Evolutionary conservation across 1,140 invertebrate species (phyloP).

Genomic region (Notospermus geniculatus): DNA sequence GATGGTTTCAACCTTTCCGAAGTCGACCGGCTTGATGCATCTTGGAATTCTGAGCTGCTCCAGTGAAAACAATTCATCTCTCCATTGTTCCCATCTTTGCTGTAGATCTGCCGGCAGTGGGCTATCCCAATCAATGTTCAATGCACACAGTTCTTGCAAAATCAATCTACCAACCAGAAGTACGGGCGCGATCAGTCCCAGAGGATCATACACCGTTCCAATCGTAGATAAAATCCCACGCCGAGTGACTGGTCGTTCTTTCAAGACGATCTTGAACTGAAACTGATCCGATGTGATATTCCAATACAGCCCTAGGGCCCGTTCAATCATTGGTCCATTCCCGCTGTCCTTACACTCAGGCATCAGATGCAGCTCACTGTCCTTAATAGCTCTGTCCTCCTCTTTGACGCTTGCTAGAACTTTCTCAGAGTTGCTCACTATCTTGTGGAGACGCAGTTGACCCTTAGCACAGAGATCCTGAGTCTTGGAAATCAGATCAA

Average conservation of each 20-base stretch:
- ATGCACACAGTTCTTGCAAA: conserved; percentile 27
- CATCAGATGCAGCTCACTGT: conserved; percentile 26
- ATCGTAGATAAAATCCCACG: conserved; percentile 30
- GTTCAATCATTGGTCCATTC: conserved; percentile 28
- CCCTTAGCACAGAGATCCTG: no score
- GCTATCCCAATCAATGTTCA: conserved; percentile 21
- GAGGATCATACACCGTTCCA: conserved; percentile 30
- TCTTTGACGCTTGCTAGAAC: conserved; percentile 21
- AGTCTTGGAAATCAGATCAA: no score
- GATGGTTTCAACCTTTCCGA: no score
- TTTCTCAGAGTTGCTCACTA: conserved; percentile 17
- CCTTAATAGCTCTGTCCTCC: conserved; percentile 22
- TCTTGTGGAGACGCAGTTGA: conserved; percentile 11
- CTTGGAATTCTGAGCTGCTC: conserved; percentile 8
- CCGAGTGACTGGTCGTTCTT: conserved; percentile 23
- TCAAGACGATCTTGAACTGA: conserved; percentile 22
- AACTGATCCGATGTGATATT: conserved; percentile 29
- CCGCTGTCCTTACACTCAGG: no score
- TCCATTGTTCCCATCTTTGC: conserved; percentile 20
- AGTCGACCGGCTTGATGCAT: conserved; percentile 20
- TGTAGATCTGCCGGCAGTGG: conserved; percentile 10
- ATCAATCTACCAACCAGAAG: conserved; percentile 26
- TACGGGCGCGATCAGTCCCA: conserved; percentile 28
- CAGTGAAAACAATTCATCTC: conserved; percentile 14
- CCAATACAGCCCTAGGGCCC: conserved; percentile 30